Evolutionary conservation across 1,140 invertebrate genomes (phyloP).

Genomic region (Bombus polaris): DNA sequence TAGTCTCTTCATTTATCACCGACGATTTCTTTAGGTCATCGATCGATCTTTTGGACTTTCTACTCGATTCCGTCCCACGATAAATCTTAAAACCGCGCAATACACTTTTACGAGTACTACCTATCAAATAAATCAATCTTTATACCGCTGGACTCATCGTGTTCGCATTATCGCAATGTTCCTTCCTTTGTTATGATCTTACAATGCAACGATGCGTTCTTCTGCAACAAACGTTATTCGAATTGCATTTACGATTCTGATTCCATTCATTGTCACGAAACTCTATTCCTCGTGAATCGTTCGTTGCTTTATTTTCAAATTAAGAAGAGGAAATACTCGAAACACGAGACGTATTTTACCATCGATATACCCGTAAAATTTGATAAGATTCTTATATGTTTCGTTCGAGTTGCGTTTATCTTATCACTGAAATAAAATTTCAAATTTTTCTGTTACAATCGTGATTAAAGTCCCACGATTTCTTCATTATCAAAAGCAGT

Average conservation of each 20-base stretch:
- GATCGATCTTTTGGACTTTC: not conserved
- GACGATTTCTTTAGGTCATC: not conserved
- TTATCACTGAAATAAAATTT: constrained; percentile 3
- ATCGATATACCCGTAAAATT: not conserved
- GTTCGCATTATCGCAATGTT: not conserved
- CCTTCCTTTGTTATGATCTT: not conserved
- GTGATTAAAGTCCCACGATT: not conserved
- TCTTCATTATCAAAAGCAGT: not conserved
- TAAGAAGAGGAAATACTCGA: not conserved
- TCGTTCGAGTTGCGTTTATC: not conserved
- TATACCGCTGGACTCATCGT: not conserved
- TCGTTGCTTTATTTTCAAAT: not conserved
- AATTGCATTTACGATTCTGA: not conserved
- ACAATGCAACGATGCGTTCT: not conserved
- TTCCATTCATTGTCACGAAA: not conserved
- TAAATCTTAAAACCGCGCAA: constrained; percentile 8
- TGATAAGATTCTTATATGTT: not conserved
- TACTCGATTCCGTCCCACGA: not conserved
- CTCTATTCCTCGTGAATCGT: not conserved
- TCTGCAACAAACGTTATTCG: not conserved
- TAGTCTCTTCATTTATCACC: not conserved
- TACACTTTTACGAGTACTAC: constrained; percentile 18
- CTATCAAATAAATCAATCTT: constrained; percentile 38
- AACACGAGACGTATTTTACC: not conserved
- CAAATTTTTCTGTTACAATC: not conserved